Percentiles rank a stretch among this genome's conserved stretches.
Evolutionary conservation across 2,797 vertebrate species (phyloP).

Genomic region (Galago senegalensis): DNA sequence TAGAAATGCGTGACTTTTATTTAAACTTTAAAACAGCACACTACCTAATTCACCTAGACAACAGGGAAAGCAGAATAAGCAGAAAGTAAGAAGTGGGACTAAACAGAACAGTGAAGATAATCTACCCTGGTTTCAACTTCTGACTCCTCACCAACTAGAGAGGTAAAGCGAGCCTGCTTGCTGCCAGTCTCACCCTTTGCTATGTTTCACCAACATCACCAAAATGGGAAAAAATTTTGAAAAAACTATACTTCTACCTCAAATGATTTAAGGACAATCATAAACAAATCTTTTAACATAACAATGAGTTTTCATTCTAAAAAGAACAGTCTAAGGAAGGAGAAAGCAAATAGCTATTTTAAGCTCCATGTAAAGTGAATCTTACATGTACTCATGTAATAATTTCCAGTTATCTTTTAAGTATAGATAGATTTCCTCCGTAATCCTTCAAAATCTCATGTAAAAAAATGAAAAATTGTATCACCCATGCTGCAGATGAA

Average conservation of each 20-base stretch:
- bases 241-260: constrained; percentile 8
- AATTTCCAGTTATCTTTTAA: constrained; percentile 50
- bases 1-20: constrained; percentile 28
- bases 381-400: constrained; percentile 10
- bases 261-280: constrained; percentile 40
- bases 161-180: background rate
- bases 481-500: background rate
- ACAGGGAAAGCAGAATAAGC: background rate
- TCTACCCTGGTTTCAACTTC: background rate
- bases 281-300: constrained; percentile 41
- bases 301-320: constrained; percentile 20
- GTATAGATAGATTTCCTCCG: constrained; percentile 22
- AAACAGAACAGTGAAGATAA: background rate
- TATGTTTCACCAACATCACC: background rate
- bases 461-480: background rate
- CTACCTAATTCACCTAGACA: background rate
- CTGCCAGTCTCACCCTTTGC: background rate
- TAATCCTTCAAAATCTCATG: constrained; percentile 15
- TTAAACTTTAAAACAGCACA: constrained; percentile 37
- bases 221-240: constrained; percentile 33
- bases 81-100: background rate
- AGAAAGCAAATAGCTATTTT: constrained; percentile 30
- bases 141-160: background rate
- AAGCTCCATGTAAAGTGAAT: background rate
- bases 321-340: background rate